Percentiles rank a stretch among this genome's conserved stretches.
phyloP scores from a whole-genome alignment of 2,113 vertebrate genomes.

The Ornithorhynchus anatinus region DNA sequence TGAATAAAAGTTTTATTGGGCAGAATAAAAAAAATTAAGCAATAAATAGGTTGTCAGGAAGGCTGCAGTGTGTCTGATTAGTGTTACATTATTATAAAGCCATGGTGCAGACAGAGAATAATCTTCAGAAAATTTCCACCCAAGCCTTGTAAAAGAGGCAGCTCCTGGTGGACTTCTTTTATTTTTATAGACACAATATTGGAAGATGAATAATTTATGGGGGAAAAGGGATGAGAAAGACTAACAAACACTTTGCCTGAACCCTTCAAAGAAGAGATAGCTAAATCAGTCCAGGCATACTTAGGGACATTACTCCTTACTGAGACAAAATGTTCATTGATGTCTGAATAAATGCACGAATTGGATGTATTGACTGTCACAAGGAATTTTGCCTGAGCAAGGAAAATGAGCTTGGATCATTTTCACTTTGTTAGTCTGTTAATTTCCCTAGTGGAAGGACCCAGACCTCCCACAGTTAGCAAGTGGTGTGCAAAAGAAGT shows the following conservation, averaged over 20 bases:
- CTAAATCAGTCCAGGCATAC: neutral
- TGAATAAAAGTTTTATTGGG: slow-evolving; percentile 54
- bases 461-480: too few species aligned
- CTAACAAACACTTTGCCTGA: slow-evolving; percentile 14
- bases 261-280: neutral
- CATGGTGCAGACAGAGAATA: slow-evolving; percentile 9
- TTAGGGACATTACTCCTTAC: neutral
- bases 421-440: too few species aligned
- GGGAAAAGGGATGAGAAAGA: slow-evolving; percentile 15
- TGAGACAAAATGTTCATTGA: neutral
- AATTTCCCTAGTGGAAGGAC: too few species aligned
- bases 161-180: slow-evolving; percentile 31
- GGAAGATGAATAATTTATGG: slow-evolving; percentile 58
- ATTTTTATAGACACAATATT: slow-evolving; percentile 48
- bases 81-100: neutral
- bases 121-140: slow-evolving; percentile 31
- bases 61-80: slow-evolving; percentile 26
- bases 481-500: too few species aligned
- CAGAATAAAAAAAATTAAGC: slow-evolving; percentile 43
- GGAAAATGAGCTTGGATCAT: neutral
- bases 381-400: neutral
- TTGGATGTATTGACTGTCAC: neutral
- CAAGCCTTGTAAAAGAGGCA: neutral
- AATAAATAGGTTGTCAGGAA: slow-evolving; percentile 56
- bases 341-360: neutral